These are phyloP conservation scores for Hermetia illucens DNA, from an alignment of 1,140 invertebrate species.

Conservation along the genomic window DNA sequence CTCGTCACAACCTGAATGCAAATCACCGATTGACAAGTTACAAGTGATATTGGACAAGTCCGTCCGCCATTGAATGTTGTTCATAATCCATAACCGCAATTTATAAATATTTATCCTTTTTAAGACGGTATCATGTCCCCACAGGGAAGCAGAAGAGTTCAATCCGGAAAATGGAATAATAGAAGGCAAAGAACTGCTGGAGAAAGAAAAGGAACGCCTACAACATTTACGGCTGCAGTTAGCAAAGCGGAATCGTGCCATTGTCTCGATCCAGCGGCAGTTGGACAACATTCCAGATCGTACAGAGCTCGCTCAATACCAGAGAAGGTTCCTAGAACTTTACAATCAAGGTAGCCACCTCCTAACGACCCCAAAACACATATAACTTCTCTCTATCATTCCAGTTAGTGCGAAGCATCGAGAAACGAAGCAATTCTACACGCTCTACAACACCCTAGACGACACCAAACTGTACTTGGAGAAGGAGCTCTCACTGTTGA, in stretches of 20 bases:
- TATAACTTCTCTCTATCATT: constrained; percentile 17
- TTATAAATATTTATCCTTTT: background rate
- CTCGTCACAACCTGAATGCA: too few relatives aligned
- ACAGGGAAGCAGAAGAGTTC: constrained; percentile 35
- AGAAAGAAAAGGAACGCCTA: constrained; percentile 36
- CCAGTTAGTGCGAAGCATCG: constrained; percentile 84
- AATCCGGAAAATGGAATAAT: constrained; percentile 33
- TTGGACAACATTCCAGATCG: constrained; percentile 84
- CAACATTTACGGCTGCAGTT: constrained; percentile 41
- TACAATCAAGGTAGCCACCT: constrained; percentile 74
- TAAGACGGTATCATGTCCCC: background rate
- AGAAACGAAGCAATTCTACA: constrained; percentile 96
- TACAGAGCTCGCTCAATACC: constrained; percentile 88
- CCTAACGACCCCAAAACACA: background rate
- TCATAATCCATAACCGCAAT: background rate
- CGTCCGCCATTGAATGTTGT: too few relatives aligned
- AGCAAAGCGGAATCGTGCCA: constrained; percentile 70
- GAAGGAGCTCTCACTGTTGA: constrained; percentile 81
- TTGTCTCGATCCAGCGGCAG: constrained; percentile 59
- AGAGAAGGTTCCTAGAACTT: constrained; percentile 86
- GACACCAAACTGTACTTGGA: constrained; percentile 83
- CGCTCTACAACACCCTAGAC: constrained; percentile 88
- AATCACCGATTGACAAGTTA: too few relatives aligned
- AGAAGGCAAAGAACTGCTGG: constrained; percentile 35
- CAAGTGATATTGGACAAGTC: too few relatives aligned